Conservation (phyloP, 2,888 invertebrate species). For the Pherbina coryleti region DNA sequence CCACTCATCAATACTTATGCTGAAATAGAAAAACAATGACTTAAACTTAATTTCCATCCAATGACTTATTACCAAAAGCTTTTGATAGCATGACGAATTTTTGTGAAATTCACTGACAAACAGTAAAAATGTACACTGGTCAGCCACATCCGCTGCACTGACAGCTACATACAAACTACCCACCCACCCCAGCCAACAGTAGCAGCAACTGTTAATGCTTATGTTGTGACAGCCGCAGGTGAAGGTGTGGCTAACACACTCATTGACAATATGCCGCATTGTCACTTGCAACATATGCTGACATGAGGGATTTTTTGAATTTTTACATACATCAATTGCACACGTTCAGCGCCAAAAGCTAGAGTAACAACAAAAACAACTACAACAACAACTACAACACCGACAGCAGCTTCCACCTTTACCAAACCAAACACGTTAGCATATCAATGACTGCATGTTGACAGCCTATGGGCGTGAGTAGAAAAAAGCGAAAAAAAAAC, state of each 20-base stretch:
- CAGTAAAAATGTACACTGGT: constrained; percentile 24
- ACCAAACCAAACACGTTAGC: constrained; percentile 57
- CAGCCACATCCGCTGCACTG: constrained; percentile 29
- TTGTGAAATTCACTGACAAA: background rate
- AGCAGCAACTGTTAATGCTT: background rate
- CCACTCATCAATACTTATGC: too few species aligned
- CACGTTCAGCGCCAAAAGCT: constrained; percentile 34
- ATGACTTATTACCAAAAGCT: too few species aligned
- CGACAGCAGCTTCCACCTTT: constrained; percentile 7
- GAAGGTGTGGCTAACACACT: constrained; percentile 9
- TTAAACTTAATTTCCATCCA: too few species aligned
- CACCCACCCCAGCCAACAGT: background rate
- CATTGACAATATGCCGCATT: constrained; percentile 9
- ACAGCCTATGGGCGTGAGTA: background rate
- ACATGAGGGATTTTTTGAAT: constrained; percentile 29
- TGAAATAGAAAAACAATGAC: too few species aligned
- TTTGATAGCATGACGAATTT: background rate
- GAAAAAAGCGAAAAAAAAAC: background rate
- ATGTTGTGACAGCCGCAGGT: background rate
- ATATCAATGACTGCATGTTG: constrained; percentile 57
- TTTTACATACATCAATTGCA: constrained; percentile 43
- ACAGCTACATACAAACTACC: background rate
- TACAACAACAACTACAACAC: background rate
- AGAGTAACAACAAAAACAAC: constrained; percentile 36
- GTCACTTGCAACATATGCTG: constrained; percentile 16